Evolutionary conservation across 2,113 vertebrate genomes (phyloP), one percentile per base, ranked within the genome.

Genomic region (Chaetura pelagica): DNA sequence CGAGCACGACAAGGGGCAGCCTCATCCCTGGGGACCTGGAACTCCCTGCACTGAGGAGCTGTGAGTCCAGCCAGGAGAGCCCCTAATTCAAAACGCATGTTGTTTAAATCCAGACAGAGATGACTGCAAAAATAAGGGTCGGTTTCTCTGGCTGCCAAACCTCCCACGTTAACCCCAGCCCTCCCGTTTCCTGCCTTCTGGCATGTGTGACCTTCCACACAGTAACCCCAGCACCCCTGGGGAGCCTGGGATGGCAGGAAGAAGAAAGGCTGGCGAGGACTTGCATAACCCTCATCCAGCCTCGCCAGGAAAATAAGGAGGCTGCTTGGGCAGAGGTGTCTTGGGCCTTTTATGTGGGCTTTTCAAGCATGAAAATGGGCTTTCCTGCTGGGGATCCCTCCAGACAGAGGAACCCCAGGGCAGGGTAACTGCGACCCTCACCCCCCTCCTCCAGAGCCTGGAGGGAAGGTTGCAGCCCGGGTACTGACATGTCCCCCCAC

Each of bases 131-230:
- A 94, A 82, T 72, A 87, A 87, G 61, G 35, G 73, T 93, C 64
- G 0, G 30, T 93, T 96, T 95, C 96, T 78, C 66, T 0, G 10
- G 12, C 90, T 87, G 92, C 64, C 18, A 35, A 96, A 24, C 83
- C 86, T 92, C 93, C 92, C 88, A 72, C 12, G 1, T 94, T 72
- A 87, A 84, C 72, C 73, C 62, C 12, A 93, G 81, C 62, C 75
- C 73, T 93, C 26, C 2, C 3, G 75, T 92, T 95, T 96, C 93
- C 93, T 95, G 93, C 64, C 93, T 95, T 91, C 93, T 93, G 75
- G 89, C 59, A 19, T 87, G 73, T n/a, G 76, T 49, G 88, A 94
- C 92, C 94, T 93, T 79, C n/a, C 2, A 5, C 96, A 92, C 86
- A 84, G 96, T 95, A 84, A 96, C 88, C 83, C 86, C 2, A 0